Evolutionary conservation across 2,113 vertebrate species (phyloP).

Genomic region (Symphodus melops): DNA sequence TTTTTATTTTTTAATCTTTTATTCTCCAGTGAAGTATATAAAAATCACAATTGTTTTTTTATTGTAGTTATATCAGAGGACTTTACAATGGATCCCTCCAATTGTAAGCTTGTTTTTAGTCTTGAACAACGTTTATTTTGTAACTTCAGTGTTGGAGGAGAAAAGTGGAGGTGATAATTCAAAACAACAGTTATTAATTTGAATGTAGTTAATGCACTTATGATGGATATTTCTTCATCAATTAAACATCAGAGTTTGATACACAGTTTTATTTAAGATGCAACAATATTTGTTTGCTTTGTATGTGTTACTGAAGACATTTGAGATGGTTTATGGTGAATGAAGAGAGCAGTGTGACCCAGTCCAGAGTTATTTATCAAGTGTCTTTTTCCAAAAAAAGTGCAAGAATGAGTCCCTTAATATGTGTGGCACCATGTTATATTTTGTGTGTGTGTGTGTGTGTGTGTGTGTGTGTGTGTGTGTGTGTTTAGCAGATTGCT

Average conservation of each 20-base stretch:
- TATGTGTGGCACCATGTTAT: constrained; percentile 12
- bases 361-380: constrained; percentile 31
- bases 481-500: constrained; percentile 81
- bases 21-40: neutral
- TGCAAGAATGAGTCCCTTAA: constrained; percentile 26
- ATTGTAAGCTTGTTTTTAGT: neutral
- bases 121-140: neutral
- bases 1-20: no score
- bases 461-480: constrained; percentile 33
- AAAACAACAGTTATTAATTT: neutral
- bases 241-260: neutral
- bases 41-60: neutral
- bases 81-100: no score
- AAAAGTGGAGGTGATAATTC: neutral
- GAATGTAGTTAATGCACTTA: neutral
- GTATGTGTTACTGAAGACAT: neutral
- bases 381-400: constrained; percentile 29
- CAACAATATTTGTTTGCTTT: no score
- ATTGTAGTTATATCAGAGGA: no score
- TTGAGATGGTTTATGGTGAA: constrained; percentile 19
- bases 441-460: constrained; percentile 35
- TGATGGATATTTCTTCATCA: neutral
- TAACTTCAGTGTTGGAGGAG: neutral
- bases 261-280: neutral
- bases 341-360: constrained; percentile 16